Evolutionary conservation across 2,113 vertebrate species (phyloP).

Genomic region (Poecile atricapillus): DNA sequence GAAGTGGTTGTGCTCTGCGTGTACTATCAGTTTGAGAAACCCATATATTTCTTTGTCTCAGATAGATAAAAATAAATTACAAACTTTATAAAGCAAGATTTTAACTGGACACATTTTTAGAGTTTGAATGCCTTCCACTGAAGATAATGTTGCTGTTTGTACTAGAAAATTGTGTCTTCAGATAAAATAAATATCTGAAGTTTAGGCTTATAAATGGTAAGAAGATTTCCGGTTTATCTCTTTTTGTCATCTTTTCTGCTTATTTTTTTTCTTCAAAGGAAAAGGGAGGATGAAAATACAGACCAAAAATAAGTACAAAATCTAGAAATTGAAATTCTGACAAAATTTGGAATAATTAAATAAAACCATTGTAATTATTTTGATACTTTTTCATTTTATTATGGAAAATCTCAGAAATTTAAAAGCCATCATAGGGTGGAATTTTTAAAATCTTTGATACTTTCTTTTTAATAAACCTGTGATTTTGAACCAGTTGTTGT

Average conservation of each 20-base stretch:
- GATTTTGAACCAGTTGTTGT: neutral
- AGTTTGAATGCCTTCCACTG: neutral
- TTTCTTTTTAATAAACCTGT: neutral
- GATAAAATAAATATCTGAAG: neutral
- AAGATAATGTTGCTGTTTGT: neutral
- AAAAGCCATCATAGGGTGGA: neutral
- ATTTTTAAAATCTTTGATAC: neutral
- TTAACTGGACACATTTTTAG: neutral
- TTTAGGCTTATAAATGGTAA: neutral
- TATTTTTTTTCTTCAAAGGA: neutral
- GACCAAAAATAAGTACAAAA: neutral
- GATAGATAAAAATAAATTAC: neutral
- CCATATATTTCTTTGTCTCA: neutral
- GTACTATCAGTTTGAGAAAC: neutral
- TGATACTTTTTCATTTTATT: neutral
- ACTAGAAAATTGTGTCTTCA: neutral
- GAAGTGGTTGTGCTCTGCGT: neutral
- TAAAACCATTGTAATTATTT: neutral
- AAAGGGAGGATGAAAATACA: neutral
- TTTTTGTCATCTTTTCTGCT: neutral
- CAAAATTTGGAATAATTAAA: neutral
- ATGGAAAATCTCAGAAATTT: neutral
- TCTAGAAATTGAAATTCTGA: neutral
- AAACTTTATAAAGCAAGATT: neutral
- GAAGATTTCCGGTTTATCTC: neutral